Base-by-base conservation (phyloP, 1,140 invertebrate species). In the Bombus vancouverensis region DNA sequence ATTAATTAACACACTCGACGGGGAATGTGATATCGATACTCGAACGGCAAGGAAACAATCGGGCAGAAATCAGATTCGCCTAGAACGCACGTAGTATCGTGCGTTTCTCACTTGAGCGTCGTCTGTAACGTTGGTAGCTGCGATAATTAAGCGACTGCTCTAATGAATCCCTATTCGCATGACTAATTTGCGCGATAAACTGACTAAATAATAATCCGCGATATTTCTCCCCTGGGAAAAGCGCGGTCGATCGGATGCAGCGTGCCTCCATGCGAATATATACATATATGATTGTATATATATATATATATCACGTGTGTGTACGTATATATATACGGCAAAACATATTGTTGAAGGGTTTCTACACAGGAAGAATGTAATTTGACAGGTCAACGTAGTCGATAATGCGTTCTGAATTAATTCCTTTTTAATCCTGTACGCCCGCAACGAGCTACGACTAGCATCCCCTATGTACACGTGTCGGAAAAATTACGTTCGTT, bases 141-240 rank as follows among this genome's bases (percentile, higher is more conserved):
- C 74, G 87, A 92, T 92, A 92, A 92, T 92, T 92, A 91, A 92
- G 90, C 87, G 77, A 87, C 74, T 90, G 70, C 81, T 91, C 87
- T 92, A 92, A 92, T 91, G 92, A 92, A 91, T 92, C 92, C 77
- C 87, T 87, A 91, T 90, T 92, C 89, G 87, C 85, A 92, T 91
- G 87, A 90, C 90, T 92, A 92, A 92, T 92, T 92, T 91, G 84
- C 81, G 86, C 90, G 92, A 91, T 92, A 91, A 90, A 91, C 91
- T 88, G 91, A 88, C 87, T 89, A 91, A 92, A 92, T 92, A 92
- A 92, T 91, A 91, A 92, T 92, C 86, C 91, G 85, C 89, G 75
- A 91, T 91, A 91, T 92, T 89, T 92, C 90, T 89, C 91, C 89
- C 91, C 81, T 70, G 87, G 91, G 78, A 82, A 87, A 85, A 85